Evolutionary conservation across 2,888 invertebrate species (phyloP).

Genomic region (Apocheima hispidaria): DNA sequence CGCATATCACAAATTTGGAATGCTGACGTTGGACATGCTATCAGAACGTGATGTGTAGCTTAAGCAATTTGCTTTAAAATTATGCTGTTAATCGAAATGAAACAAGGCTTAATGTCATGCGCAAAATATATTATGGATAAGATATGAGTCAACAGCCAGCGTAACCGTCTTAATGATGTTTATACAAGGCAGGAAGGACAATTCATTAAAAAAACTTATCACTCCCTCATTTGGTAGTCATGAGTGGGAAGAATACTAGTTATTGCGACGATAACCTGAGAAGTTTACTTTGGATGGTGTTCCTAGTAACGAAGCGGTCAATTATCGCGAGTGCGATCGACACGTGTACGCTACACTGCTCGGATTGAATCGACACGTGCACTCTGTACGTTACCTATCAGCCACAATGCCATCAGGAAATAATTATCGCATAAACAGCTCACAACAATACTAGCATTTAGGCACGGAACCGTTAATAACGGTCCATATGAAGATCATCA

Average conservation of each 20-base stretch:
- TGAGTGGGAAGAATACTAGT: constrained; percentile 24
- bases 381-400: constrained; percentile 46
- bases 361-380: constrained; percentile 53
- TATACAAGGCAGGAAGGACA: neutral
- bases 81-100: neutral
- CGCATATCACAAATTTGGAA: constrained; percentile 11
- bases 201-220: constrained; percentile 2
- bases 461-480: constrained; percentile 60
- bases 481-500: constrained; percentile 58
- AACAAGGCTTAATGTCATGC: constrained; percentile 7
- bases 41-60: constrained; percentile 19
- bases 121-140: constrained; percentile 5
- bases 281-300: constrained; percentile 59
- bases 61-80: constrained; percentile 19
- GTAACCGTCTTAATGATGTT: constrained; percentile 8
- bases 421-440: constrained; percentile 26
- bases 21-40: constrained; percentile 13
- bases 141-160: constrained; percentile 11
- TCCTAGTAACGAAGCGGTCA: constrained; percentile 59
- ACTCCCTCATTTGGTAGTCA: neutral
- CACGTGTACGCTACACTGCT: constrained; percentile 54
- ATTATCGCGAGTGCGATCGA: constrained; percentile 53
- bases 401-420: constrained; percentile 32
- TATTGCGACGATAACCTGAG: constrained; percentile 55
- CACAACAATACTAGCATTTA: constrained; percentile 31